Conservation (phyloP, 2,888 invertebrate species). For the Apomyelois bistriatella region DNA sequence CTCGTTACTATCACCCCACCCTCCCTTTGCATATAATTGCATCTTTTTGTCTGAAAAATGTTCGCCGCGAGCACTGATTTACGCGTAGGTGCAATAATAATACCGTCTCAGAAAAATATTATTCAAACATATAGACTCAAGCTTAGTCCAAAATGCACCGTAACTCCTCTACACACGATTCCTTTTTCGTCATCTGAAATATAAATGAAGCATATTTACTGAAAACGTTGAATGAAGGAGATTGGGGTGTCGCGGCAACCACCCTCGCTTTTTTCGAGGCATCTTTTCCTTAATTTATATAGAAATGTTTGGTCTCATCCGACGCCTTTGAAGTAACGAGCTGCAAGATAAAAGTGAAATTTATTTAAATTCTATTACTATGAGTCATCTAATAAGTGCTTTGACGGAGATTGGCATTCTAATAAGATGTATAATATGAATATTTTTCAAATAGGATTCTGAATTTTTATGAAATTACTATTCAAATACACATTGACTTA, state of each 20-base stretch:
- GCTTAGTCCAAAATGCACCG: conserved; percentile 35
- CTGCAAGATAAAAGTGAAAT: conserved; percentile 45
- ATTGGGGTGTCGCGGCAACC: conserved; percentile 56
- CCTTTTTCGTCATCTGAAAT: conserved; percentile 34
- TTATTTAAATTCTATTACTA: conserved; percentile 38
- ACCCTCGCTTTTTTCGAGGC: conserved; percentile 69
- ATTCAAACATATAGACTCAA: conserved; percentile 39
- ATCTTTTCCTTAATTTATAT: conserved; percentile 78
- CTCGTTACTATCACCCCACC: conserved; percentile 47
- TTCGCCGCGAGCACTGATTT: conserved; percentile 75
- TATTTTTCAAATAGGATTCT: conserved; percentile 6
- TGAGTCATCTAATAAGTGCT: conserved; percentile 13
- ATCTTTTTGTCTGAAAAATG: conserved; percentile 75
- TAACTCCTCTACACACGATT: conserved; percentile 38
- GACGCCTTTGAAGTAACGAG: conserved; percentile 61
- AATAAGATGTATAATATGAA: conserved; percentile 16
- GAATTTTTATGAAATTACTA: not conserved
- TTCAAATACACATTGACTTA: not conserved
- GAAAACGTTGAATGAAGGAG: conserved; percentile 73
- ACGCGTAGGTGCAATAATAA: conserved; percentile 80
- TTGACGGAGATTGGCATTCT: conserved; percentile 7
- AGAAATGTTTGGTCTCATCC: conserved; percentile 72
- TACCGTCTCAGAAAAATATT: conserved; percentile 69
- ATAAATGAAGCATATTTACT: conserved; percentile 59
- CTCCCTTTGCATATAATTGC: conserved; percentile 75